Base-by-base conservation (phyloP, 2,113 vertebrate species). In the Odocoileus hemionus region DNA sequence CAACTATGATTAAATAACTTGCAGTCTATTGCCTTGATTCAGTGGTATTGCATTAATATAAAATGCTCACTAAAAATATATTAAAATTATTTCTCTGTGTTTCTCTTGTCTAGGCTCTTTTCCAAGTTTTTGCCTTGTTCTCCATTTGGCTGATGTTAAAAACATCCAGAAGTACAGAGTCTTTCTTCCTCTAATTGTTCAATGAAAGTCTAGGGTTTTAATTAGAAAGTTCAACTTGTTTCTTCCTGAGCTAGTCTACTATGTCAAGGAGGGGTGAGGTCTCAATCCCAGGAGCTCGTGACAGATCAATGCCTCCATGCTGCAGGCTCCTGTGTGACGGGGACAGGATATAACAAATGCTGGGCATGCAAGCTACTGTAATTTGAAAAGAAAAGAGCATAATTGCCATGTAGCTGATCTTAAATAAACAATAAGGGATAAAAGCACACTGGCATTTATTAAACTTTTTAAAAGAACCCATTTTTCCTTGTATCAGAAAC, bases 151-250 rank as follows among this genome's bases (percentile, higher is more conserved):
- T 94, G 21, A 55, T 33, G 5, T 45, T 84, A 74, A 25, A 28
- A 92, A 23, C 12, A 92, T 79, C 12, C 64, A 58, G 26, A 94
- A 45, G 33, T 50, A 96, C 2, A 84, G 3, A 90, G 50, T 52
- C 23, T 78, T 30, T 61, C 84, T 91, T 90, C 30, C 30, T 96
- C 4, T 90, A 47, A 60, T 78, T 79, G 9, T 94, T 89, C 70
- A 70, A 50, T 86, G 26, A 82, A 95, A 96, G 85, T 84, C n/a
- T 19, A 80, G 61, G 25, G 19, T 17, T 86, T 96, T 91, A 93
- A 67, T 86, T 88, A 96, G 60, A 91, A 70, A 61, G 86, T 21
- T 84, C 52, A 54, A 39, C 36, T 79, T 88, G n/a, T 86, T 96
- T 96, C 28, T 91, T 52, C 54, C 25, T 83, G 54, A 95, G 54